Evolutionary conservation across 2,888 invertebrate species (phyloP).

Genomic region (Tipula helvola): DNA sequence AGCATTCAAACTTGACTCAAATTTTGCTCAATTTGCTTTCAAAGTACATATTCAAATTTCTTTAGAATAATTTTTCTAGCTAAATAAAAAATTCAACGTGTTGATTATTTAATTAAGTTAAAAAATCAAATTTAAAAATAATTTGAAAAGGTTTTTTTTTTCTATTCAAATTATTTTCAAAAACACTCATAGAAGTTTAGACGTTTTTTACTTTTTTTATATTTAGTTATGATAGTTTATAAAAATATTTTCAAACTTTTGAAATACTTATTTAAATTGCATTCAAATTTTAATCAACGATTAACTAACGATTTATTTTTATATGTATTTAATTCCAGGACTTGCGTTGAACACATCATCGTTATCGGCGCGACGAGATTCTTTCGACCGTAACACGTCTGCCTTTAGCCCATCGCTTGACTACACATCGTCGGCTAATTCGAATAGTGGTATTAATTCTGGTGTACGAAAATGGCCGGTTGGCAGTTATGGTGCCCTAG

Average conservation of each 20-base stretch:
- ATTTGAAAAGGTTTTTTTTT: no score
- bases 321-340: conserved; percentile 31
- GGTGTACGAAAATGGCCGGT: conserved; percentile 42
- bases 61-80: no score
- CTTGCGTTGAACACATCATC: conserved; percentile 50
- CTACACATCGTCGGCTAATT: conserved; percentile 41
- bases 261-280: background rate
- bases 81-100: no score
- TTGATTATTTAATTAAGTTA: no score
- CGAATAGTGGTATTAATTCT: conserved; percentile 22
- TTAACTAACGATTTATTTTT: background rate
- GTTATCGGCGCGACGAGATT: conserved; percentile 59
- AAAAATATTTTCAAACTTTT: background rate
- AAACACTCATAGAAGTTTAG: no score
- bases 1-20: no score
- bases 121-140: no score
- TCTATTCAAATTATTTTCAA: no score
- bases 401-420: conserved; percentile 64
- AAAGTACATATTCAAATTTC: no score
- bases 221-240: background rate
- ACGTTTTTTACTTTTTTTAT: no score
- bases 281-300: background rate
- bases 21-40: no score
- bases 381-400: conserved; percentile 64
- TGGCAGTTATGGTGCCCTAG: conserved; percentile 30